These are phyloP conservation scores for Diorhabda elongata DNA, from an alignment of 1,140 invertebrate species.

Conservation along the genomic window DNA sequence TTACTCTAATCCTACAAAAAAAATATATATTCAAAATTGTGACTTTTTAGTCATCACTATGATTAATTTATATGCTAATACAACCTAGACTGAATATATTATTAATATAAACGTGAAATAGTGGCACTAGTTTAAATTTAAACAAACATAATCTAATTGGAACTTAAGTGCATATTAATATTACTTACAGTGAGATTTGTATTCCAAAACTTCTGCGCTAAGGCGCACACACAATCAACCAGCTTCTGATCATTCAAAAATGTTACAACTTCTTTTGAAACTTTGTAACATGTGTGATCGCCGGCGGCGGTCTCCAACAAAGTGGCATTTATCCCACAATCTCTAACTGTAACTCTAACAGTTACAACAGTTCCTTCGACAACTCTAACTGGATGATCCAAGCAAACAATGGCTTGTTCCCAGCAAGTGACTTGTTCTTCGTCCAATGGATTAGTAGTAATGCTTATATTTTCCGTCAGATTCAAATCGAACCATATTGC, in stretches of 20 bases:
- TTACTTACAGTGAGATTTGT: slow-evolving; percentile 21
- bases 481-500: slow-evolving; percentile 70
- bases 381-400: slow-evolving; percentile 45
- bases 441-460: slow-evolving; percentile 53
- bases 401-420: slow-evolving; percentile 70
- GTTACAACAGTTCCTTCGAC: slow-evolving; percentile 43
- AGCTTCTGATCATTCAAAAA: slow-evolving; percentile 57
- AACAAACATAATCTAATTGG: too few species aligned
- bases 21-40: too few species aligned
- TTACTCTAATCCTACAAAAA: too few species aligned
- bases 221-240: slow-evolving; percentile 44
- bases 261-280: slow-evolving; percentile 49
- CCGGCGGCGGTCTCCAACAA: not conserved
- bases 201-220: slow-evolving; percentile 45
- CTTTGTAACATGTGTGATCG: slow-evolving; percentile 35
- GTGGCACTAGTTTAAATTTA: too few species aligned
- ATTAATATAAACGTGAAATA: too few species aligned
- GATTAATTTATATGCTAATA: too few species aligned
- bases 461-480: slow-evolving; percentile 60
- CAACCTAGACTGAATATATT: too few species aligned
- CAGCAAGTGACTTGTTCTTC: slow-evolving; percentile 60
- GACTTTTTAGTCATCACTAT: too few species aligned
- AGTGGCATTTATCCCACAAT: slow-evolving; percentile 33
- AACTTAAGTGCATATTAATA: too few species aligned
- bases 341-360: slow-evolving; percentile 48